Conservation (phyloP, 2,113 vertebrate genomes). For the Oryzias celebensis region DNA sequence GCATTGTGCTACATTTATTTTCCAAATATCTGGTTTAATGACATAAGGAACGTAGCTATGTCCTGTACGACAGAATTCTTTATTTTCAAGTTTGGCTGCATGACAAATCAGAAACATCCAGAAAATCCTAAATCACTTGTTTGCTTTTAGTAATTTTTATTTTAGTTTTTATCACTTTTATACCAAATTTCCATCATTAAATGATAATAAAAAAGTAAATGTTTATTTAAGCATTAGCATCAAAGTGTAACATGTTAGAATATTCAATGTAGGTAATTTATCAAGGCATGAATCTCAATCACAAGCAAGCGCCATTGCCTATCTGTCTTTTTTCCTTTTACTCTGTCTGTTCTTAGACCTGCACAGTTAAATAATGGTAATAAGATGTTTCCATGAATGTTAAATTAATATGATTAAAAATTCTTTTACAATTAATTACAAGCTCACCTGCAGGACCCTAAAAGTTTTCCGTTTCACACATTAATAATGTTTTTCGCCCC, state of each 20-base stretch:
- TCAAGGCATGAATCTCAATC: too few relatives aligned
- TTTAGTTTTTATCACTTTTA: background rate
- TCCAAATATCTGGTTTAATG: too few relatives aligned
- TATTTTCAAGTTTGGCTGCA: too few relatives aligned
- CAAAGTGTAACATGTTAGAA: too few relatives aligned
- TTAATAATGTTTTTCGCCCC: constrained; percentile 4
- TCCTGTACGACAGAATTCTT: too few relatives aligned
- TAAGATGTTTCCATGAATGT: background rate
- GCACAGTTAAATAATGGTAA: background rate
- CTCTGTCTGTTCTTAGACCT: background rate
- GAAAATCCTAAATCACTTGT: background rate
- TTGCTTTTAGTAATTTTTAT: background rate
- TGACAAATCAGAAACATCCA: background rate
- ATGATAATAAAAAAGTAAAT: background rate
- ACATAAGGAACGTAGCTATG: too few relatives aligned
- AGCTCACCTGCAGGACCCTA: background rate
- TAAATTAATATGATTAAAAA: too few relatives aligned
- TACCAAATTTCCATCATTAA: background rate
- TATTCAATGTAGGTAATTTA: too few relatives aligned
- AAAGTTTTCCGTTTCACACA: constrained; percentile 14
- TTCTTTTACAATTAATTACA: background rate
- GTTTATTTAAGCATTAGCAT: background rate
- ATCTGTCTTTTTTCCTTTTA: background rate
- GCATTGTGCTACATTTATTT: too few relatives aligned
- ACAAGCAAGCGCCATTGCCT: background rate